These are phyloP conservation scores for Acheta domesticus DNA, from an alignment of 2,888 invertebrate species.

Conservation along the genomic window DNA sequence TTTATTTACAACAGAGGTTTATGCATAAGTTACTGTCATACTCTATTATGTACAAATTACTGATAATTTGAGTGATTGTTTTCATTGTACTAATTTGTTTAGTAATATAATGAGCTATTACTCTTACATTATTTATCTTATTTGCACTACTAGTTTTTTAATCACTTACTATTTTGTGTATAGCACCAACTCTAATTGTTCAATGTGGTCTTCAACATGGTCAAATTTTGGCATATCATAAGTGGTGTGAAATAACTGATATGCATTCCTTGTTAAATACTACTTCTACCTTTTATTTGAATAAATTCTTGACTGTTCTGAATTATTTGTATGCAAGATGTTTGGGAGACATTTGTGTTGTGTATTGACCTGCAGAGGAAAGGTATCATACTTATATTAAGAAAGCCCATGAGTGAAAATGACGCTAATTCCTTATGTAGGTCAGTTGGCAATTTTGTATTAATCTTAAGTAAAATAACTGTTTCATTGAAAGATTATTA, in stretches of 20 bases:
- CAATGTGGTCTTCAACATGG: background rate
- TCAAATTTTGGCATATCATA: background rate
- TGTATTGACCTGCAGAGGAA: too few species aligned
- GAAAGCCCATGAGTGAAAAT: too few species aligned
- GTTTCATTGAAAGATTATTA: background rate
- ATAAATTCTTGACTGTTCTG: background rate
- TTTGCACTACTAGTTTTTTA: background rate
- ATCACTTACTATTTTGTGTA: background rate
- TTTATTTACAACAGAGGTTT: conserved; percentile 40
- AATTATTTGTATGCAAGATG: conserved; percentile 1
- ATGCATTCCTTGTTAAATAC: background rate
- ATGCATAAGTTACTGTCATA: conserved; percentile 41
- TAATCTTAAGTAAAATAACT: background rate
- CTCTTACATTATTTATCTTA: background rate
- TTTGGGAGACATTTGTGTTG: conserved; percentile 20
- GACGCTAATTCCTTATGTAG: too few species aligned
- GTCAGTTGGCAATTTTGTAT: too few species aligned
- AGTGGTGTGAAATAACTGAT: conserved; percentile 12
- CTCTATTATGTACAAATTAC: conserved; percentile 38
- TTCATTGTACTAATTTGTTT: background rate
- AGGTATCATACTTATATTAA: too few species aligned
- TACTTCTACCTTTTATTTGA: background rate
- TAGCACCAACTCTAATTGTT: conserved; percentile 2
- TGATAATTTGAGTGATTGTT: background rate
- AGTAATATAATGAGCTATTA: background rate